Percentiles rank a stretch among this genome's conserved stretches.
Evolutionary conservation across 2,888 invertebrate genomes (phyloP).

Genomic region (Ornithoptera priamus): DNA sequence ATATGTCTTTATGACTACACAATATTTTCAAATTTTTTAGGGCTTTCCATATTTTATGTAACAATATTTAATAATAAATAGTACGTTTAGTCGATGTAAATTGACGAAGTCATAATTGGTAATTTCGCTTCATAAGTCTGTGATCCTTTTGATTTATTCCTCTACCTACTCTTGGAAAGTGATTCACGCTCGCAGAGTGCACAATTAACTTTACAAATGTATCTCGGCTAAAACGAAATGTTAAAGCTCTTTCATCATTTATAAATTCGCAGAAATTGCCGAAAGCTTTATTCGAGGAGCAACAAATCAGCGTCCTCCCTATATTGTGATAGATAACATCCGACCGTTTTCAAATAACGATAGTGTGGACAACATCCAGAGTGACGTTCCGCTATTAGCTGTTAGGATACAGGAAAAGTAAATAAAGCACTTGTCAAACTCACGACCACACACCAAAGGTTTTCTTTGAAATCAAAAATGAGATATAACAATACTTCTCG

Average conservation of each 20-base stretch:
- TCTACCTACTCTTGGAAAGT: slow-evolving; percentile 8
- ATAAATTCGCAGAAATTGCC: slow-evolving; percentile 28
- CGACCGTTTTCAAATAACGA: slow-evolving; percentile 27
- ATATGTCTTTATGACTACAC: background rate
- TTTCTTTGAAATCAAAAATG: background rate
- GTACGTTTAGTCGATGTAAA: background rate
- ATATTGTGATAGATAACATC: slow-evolving; percentile 37
- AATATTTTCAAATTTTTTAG: background rate
- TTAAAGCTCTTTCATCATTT: slow-evolving; percentile 25
- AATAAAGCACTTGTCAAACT: background rate
- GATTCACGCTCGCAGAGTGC: slow-evolving; percentile 23
- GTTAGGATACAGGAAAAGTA: background rate
- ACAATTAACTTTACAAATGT: slow-evolving; percentile 29
- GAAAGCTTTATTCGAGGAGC: slow-evolving; percentile 41
- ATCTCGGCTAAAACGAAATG: slow-evolving; percentile 24
- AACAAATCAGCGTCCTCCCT: slow-evolving; percentile 51
- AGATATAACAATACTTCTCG: background rate
- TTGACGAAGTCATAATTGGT: slow-evolving; percentile 1
- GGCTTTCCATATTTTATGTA: background rate
- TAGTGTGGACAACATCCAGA: slow-evolving; percentile 15
- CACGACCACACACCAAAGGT: background rate
- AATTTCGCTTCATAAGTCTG: slow-evolving; percentile 7
- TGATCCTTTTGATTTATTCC: slow-evolving; percentile 14
- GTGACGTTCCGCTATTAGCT: slow-evolving; percentile 13
- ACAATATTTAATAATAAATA: too few species aligned